These are phyloP conservation scores for Acanthisitta chloris DNA, from an alignment of 2,113 vertebrate species.

Conservation along the genomic window DNA sequence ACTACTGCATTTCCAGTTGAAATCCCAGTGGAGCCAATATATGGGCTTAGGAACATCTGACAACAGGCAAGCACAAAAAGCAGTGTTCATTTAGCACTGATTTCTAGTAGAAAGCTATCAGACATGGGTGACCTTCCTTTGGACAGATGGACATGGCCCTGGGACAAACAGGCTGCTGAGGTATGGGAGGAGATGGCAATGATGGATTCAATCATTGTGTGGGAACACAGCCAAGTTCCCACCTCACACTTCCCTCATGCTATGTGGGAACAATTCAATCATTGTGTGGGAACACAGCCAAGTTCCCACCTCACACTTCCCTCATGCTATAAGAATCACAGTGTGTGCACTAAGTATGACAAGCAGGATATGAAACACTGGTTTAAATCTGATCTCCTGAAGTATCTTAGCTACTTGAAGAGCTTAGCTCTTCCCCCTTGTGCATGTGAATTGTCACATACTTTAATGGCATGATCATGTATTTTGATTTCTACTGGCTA, in stretches of 20 bases:
- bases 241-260: too few species aligned
- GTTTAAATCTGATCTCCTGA: neutral
- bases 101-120: neutral
- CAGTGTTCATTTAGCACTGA: neutral
- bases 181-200: accelerated
- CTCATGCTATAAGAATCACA: accelerated
- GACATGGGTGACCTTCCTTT: neutral
- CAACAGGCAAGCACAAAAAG: neutral
- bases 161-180: neutral
- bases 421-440: neutral
- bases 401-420: too few species aligned
- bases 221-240: too few species aligned
- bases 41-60: neutral
- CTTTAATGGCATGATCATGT: neutral
- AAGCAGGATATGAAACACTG: neutral
- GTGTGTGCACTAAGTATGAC: accelerated
- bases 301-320: neutral
- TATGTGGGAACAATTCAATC: too few species aligned
- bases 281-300: too few species aligned
- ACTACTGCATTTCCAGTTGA: too few species aligned
- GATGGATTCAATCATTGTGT: too few species aligned
- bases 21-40: neutral
- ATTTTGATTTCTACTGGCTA: slow-evolving; percentile 35
- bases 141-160: neutral
- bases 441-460: neutral